These are phyloP conservation scores for Channa maculata DNA, from an alignment of 2,113 vertebrate species.

Conservation along the genomic window DNA sequence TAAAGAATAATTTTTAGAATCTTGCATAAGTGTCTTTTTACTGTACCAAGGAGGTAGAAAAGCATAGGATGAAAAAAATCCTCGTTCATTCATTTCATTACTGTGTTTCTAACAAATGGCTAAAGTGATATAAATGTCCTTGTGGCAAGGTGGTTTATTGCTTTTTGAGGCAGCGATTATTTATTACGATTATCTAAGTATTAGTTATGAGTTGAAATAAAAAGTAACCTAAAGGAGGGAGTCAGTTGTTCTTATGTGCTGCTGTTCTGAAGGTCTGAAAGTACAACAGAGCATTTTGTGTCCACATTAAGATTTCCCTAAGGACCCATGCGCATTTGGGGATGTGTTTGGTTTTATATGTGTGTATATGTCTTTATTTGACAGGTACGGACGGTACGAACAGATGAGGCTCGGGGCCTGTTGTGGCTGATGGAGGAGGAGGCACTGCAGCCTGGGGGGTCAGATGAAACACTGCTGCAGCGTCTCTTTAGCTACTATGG, in stretches of 20 bases:
- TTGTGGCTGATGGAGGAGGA: conserved; percentile 98
- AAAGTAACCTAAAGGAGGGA: neutral
- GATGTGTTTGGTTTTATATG: neutral
- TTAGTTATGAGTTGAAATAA: neutral
- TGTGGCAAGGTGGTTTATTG: conserved; percentile 25
- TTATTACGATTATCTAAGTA: neutral
- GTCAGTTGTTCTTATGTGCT: neutral
- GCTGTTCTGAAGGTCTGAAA: neutral
- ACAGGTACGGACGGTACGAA: conserved; percentile 89
- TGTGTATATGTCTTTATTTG: conserved; percentile 23
- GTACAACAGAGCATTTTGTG: conserved; percentile 6
- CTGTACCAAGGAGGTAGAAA: conserved; percentile 15
- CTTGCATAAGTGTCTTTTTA: conserved; percentile 17
- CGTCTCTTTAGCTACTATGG: conserved; percentile 95
- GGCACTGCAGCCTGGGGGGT: conserved; percentile 88
- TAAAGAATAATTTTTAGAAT: conserved; percentile 16
- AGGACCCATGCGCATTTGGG: neutral
- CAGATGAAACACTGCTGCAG: conserved; percentile 89
- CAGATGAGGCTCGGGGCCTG: conserved; percentile 92
- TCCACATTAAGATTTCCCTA: neutral
- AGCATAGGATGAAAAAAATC: conserved; percentile 18
- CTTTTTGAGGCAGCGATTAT: neutral
- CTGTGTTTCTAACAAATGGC: conserved; percentile 27
- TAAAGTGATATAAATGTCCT: conserved; percentile 31
- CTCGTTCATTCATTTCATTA: conserved; percentile 24